Base-by-base conservation (phyloP, 2,888 invertebrate species). In the Cinara cedri region DNA sequence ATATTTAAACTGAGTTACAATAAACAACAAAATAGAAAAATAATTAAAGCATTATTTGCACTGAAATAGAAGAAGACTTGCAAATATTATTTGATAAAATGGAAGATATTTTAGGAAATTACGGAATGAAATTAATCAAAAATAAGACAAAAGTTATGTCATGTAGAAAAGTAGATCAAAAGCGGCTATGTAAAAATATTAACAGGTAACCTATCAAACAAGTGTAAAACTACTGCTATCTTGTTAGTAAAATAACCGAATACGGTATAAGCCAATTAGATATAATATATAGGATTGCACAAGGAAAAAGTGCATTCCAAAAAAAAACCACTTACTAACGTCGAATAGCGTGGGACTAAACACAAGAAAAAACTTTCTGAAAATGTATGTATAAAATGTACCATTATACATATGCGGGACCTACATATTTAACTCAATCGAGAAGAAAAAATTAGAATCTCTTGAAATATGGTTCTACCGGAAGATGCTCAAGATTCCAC, bases 391-490 rank as follows among this genome's bases (percentile, higher is more conserved):
- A 51, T 57, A 46, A 70, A 57, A 57, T 80, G 60, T 80, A 60
- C 13, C 46, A 24, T 24, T 71, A 24, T 71, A 70, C 13, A 44
- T 68, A 68, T 51, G 76, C 16, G 76, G 66, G 24, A 55, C 71
- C 21, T 80, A 71, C 62, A 80, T 71, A 60, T 24, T 74, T 19
- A 51, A 24, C 49, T n/a, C 42, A 57, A 42, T n/a, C 8, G 44
- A 72, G 21, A 66, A 70, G 68, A 68, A 55, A 55, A 78, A 46
- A 42, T n/a, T 78, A 51, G 66, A 66, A 78, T 55, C 68, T 51
- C 70, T 78, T 55, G 78, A 78, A 49, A 51, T 63, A 26, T 66
- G 76, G 76, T 66, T 78, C n/a, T n/a, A n/a, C 51, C 51, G 8
- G 78, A 51, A 46, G 66, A 70, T 66, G 44, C 49, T 76, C 24